Evolutionary conservation across 2,797 vertebrate genomes (phyloP), one percentile per base, ranked within the genome.

Genomic region (Gila robusta): DNA sequence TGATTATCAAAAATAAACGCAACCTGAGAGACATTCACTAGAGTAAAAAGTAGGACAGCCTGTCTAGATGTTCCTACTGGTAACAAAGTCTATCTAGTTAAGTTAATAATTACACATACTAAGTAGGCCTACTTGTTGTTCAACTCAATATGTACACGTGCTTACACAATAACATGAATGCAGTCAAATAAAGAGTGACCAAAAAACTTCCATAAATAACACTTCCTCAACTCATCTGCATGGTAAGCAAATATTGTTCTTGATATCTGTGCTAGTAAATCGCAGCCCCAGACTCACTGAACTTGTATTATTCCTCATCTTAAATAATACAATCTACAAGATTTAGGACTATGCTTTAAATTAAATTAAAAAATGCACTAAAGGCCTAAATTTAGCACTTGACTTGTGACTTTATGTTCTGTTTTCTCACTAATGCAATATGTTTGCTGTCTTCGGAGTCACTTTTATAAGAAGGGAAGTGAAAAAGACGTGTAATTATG

Each of bases 81-180:
- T 52, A 69, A 49, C 44, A 70, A 81, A 70, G 79, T 81, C 21
- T 70, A 49, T 70, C 11, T 35, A 56, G 44, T 12, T 54, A 62
- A 37, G 77, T 59, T 62, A 78, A n/a, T 69, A 17, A 41, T 72
- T 73, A 79, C 16, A 71, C 64, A 39, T 16, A 16, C 49, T 47
- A 80, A 80, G 32, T n/a, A 64, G 1, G 16, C 28, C 69, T 52
- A 80, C 26, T 35, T 47, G 28, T 67, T 54, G 44, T 64, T 52
- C 79, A 49, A 35, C 19, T 81, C 28, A 81, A 69, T 81, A 35
- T 81, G 69, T 81, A 69, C 64, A 52, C 64, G 64, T 39, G 28
- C 47, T 81, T 81, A 67, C 79, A 37, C 79, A 70, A 81, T 70
- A 80, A 21, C 39, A 35, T 47, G 9, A 66, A 49, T 52, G 44